Evolutionary conservation across 1,140 invertebrate species (phyloP), one percentile per base, ranked within the genome.

Genomic region (Bombus superbus): DNA sequence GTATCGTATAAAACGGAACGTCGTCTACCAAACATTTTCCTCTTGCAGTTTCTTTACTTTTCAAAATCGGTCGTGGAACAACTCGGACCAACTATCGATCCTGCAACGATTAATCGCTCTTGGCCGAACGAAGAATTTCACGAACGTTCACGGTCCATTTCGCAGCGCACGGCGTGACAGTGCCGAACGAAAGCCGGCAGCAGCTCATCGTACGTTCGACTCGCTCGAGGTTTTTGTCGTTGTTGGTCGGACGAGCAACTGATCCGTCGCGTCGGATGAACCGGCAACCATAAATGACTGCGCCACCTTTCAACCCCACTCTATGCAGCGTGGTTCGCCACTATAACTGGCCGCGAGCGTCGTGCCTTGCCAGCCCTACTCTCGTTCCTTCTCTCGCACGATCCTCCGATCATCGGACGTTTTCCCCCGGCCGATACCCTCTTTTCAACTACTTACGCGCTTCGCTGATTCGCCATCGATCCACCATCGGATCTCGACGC

Each of bases 301-400:
- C 85, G 90, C 89, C 82, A 86, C 87, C 83, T 87, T 90, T 89
- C 89, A 85, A 81, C 89, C 90, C 90, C 90, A 90, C 89, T 22
- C 47, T 74, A 90, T 79, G 74, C 78, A 81, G 42, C 73, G 64
- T 78, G 77, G 81, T 84, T 86, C 74, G 78, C 88, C 89, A 85
- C 87, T 87, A 85, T 88, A 88, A 89, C 89, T 78, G 82, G 75
- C 38, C 57, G 71, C 80, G 83, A 81, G 74, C 82, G 53, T 69
- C 86, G 75, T 66, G 85, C 62, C 66, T 57, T 81, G 32, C 73
- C 75, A 91, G 81, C 82, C 79, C 84, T 88, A 86, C 88, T 78
- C 38, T 25, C 86, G 83, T 83, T 83, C 25, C 82, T 38, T 76
- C 80, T 82, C 86, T 22, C 64, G 85, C 78, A 83, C 88, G 87